Evolutionary conservation across 2,888 invertebrate genomes (phyloP).

Genomic region (Lasioglossum calceatum): DNA sequence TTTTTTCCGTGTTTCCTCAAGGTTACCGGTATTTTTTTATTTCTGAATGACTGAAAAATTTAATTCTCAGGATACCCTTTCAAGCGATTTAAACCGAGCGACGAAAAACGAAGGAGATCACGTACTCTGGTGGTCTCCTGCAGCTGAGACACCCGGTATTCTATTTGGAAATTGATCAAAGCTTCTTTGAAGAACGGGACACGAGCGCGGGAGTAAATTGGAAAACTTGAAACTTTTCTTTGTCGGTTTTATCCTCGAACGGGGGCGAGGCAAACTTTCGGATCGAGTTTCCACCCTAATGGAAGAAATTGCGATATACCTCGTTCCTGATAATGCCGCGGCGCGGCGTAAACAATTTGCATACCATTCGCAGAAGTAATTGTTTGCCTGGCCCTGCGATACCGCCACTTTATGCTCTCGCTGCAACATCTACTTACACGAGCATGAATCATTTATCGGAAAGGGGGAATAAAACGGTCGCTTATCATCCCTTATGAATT

Average conservation of each 20-base stretch:
- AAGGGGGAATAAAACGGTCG: slow-evolving; percentile 18
- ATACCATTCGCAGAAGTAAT: background rate
- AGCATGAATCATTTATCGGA: slow-evolving; percentile 42
- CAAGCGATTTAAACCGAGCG: background rate
- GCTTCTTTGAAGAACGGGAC: background rate
- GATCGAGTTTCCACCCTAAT: background rate
- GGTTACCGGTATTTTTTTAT: background rate
- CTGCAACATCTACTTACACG: slow-evolving; percentile 47
- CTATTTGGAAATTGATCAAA: slow-evolving; percentile 12
- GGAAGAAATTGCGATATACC: background rate
- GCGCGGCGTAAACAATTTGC: background rate
- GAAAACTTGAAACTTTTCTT: slow-evolving; percentile 45
- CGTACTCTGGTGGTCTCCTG: background rate
- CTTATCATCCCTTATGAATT: background rate
- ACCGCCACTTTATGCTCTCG: slow-evolving; percentile 28
- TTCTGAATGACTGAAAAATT: background rate
- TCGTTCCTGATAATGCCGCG: background rate
- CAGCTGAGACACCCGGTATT: background rate
- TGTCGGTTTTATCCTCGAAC: background rate
- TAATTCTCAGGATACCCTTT: background rate
- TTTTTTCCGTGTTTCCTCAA: background rate
- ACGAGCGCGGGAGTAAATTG: background rate
- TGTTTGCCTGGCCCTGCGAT: slow-evolving; percentile 34
- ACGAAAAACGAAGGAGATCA: background rate
- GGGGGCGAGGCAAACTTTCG: slow-evolving; percentile 27